Evolutionary conservation across 2,113 vertebrate species (phyloP), one percentile per base, ranked within the genome.

Genomic region (Eurypyga helias): DNA sequence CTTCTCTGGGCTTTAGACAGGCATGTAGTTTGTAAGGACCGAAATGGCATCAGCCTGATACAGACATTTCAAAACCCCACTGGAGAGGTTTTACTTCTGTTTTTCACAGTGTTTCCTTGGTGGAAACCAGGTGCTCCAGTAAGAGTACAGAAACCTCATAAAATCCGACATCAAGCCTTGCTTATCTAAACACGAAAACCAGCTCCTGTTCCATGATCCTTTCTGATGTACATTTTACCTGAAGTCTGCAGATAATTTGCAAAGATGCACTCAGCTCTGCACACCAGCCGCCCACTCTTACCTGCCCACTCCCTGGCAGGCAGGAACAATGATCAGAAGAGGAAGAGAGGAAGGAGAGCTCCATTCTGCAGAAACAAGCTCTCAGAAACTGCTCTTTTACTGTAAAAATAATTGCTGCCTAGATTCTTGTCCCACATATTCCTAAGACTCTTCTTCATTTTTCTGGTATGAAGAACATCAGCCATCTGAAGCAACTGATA

Each of bases 201-300:
- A 54, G 54, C 28, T 86, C 34, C 67, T 83, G 49, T 75, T 75
- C 18, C 41, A 9, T 6, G 26, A 83, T 86, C 41, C 31, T 86
- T 92, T 94, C 48, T 72, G 80, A 83, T 83, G 75, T 80, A 75
- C 85, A 62, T 45, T 80, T 84, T 41, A 92, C 90, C 84, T 95
- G 92, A 76, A 90, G 73, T 66, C 88, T 93, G 83, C 38, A 83
- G 58, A 87, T 81, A 67, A 84, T 87, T 81, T 94, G 89, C 90
- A 89, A 28, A 82, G 70, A 55, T 54, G 52, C 34, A 11, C 34
- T 52, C 57, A 41, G 48, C 57, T 89, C 83, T 36, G 25, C 31
- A 70, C 80, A 69, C 29, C 9, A 8, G n/a, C 46, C 52, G 8
- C 79, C 92, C 69, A 77, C 82, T 6, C 38, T 64, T 49, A 49